Base-by-base conservation (phyloP, 2,888 invertebrate genomes). In the Trissoscelio sp. region DNA sequence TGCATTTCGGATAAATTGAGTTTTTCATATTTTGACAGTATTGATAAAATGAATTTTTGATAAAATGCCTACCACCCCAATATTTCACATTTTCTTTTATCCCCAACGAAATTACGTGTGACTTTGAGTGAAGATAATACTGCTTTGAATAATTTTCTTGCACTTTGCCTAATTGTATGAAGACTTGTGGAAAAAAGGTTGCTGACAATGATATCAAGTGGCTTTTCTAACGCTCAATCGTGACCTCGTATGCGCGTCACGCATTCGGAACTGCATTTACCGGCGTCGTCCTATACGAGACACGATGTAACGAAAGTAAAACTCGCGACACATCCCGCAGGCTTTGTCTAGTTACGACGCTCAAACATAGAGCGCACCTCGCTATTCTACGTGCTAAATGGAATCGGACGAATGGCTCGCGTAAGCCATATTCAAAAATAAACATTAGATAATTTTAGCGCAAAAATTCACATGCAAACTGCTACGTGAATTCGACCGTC, bases 181-280 rank as follows among this genome's bases (percentile, higher is more conserved):
- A 42, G 39, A 14, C 39, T 57, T n/a, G 9, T 39, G 57, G 57
- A 67, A 51, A 62, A 42, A 62, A 69, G 55, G n/a, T 12, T 48
- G 37, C 55, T 3, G 42, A 46, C 62, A 60, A 62, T 73, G 34
- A 31, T 75, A 62, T 70, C 75, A 82, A 80, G 82, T 69, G 70
- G 73, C 84, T 79, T 86, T 87, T 83, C 83, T 80, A 39, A 66
- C 53, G 64, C 82, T 80, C 82, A 84, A 86, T 84, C 81, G 84
- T 81, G 86, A 86, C 88, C 88, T 84, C 88, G 87, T 88, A 89
- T 89, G 87, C 89, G 67, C 77, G 84, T 87, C 89, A 88, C 89
- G 88, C 85, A 79, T 79, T 72, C 73, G 77, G 67, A 81, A 78
- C 73, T 69, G 72, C 77, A 66, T 66, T 81, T 73, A 62, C 34